Evolutionary conservation across 92 coral and sea anemone species (phyloP), one percentile per base, ranked within the genome.

Genomic region (Plumapathes pennacea): DNA sequence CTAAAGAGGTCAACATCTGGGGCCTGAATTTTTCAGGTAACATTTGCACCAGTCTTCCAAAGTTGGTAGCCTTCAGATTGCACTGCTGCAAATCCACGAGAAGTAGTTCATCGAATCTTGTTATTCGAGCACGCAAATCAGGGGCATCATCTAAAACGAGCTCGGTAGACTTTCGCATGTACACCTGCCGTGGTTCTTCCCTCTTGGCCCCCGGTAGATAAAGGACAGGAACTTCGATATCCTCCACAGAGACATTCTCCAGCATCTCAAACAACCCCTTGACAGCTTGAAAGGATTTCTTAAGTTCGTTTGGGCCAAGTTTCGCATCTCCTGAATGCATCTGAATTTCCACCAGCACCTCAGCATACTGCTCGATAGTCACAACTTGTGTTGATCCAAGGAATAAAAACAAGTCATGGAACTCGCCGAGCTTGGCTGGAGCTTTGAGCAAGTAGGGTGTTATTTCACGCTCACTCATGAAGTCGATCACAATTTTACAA

Each of bases 101-200:
- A 49, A 69, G 27, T 7, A 65, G 37, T 2, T 27, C 32, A 0
- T 52, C 38, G 15, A 85, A 50, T 23, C 29, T 24, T 1, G 19
- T 9, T 20, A 85, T 24, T 2, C 94, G 78, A n/a, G 43, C 81
- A 27, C 68, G 64, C 50, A 74, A 81, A 29, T 64, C 56, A 0
- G 94, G 88, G 0, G 88, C 84, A 44, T 85, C 81, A 17, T 75
- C 64, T 45, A 56, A 81, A 4, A 85, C 25, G 19, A 81, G 46
- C 10, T 64, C 71, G 1, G 72, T 42, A 0, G 94, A 71, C 44
- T 43, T 60, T 55, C 22, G 18, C 29, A 85, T 33, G 18, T 69
- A 46, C 10, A 77, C 72, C 10, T 57, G 38, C n/a, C n/a, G n/a
- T 12, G 36, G 0, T 0, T 15, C 10, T 0, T 0, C 13, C 4